Evolutionary conservation across 1,140 invertebrate species (phyloP), one percentile per base, ranked within the genome.

Genomic region (Oedothorax gibbosus): DNA sequence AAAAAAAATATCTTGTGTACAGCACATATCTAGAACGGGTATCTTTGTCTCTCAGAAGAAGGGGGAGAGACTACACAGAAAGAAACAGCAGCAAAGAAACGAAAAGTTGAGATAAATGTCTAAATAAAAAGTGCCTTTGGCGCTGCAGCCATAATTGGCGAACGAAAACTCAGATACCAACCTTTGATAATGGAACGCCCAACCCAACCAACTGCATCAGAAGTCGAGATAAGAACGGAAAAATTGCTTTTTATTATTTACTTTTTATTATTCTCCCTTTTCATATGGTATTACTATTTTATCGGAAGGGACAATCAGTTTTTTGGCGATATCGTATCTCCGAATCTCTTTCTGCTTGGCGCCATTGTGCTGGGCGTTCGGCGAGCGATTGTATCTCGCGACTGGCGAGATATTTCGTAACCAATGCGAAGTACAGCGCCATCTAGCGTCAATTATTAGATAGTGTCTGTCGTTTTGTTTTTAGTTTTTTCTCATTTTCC

Each of bases 221-320:
- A 50, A 82, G 53, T 81, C 62, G 35, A 53, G 80, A 82, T 73
- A 73, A 82, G 56, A 62, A 49, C 21, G 35, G 35, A 60, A 82
- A 82, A 82, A 72, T 21, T 9, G 56, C 57, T 73, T 82, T 82
- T 82, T 81, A 71, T 82, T 73, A 73, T 73, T 82, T 82, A 21
- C 57, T 82, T 73, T 82, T 73, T 72, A 62, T 73, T 62, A 57
- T 82, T 72, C 57, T 72, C 53, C 69, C 49, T 66, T 64, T 81
- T 82, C 80, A 65, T 82, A 82, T 82, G 80, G 69, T 82, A 82
- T 82, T 82, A 82, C 80, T 72, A 73, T 73, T 82, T 82, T 82
- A 82, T 82, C 80, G 35, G n/a, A 18, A 9, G 15, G 49, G 57
- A 21, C 80, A 65, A 82, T 82, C 80, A 65, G 80, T 65, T 82